Evolutionary conservation across 2,797 vertebrate species (phyloP).

Genomic region (Monodelphis domestica): DNA sequence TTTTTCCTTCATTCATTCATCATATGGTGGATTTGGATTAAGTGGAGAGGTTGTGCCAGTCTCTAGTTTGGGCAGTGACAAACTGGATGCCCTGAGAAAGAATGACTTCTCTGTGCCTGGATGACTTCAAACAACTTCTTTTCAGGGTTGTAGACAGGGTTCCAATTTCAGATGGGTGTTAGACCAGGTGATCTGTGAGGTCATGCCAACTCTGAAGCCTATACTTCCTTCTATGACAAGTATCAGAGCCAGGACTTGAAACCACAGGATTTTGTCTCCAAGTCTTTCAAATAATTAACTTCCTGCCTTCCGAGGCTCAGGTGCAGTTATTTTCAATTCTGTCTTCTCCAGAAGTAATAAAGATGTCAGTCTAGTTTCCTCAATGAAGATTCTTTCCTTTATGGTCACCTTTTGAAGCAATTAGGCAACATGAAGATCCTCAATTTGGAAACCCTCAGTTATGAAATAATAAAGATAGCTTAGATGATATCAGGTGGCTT

Average conservation of each 20-base stretch:
- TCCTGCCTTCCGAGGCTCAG: neutral
- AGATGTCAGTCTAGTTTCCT: neutral
- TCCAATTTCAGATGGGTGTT: too few species aligned
- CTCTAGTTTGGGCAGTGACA: too few species aligned
- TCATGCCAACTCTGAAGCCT: too few species aligned
- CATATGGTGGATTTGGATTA: too few species aligned
- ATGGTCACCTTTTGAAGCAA: neutral
- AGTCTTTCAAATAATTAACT: neutral
- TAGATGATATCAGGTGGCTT: neutral
- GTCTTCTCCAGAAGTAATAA: neutral
- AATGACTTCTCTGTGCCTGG: too few species aligned
- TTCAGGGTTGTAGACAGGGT: too few species aligned
- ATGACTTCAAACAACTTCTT: too few species aligned
- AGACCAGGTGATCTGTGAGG: too few species aligned
- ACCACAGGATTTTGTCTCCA: rapidly evolving
- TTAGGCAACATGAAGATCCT: neutral
- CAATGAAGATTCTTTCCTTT: neutral
- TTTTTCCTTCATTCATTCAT: too few species aligned
- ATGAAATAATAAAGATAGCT: conserved; percentile 11
- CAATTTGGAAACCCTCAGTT: neutral
- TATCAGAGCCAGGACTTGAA: rapidly evolving
- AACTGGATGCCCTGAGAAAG: too few species aligned
- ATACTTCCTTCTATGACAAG: too few species aligned
- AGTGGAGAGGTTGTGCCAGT: too few species aligned
- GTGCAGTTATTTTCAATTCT: neutral